Base-by-base conservation (phyloP, 2,113 vertebrate species). In the Syrrhaptes paradoxus region DNA sequence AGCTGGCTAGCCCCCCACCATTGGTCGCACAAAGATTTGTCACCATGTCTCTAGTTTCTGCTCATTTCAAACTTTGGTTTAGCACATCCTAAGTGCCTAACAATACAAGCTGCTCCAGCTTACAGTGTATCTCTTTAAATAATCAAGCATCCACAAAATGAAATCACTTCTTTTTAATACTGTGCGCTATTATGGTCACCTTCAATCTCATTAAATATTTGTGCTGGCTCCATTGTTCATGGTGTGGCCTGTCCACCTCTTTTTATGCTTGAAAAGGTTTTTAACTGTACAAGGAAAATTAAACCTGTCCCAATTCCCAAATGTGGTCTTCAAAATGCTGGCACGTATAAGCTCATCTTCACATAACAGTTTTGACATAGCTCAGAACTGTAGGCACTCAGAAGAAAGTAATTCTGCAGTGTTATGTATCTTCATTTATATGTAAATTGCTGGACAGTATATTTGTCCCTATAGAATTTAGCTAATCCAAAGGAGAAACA, bases 361-460 rank as follows among this genome's bases (percentile, higher is more conserved):
- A 25, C 31, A 4, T 46, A 79, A 58, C n/a, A 15, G 9, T 83
- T 73, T 80, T 90, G 80, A 78, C 70, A 38, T 15, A 75, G 24
- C 76, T 91, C 57, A 71, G 71, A 94, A 78, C 59, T 76, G 43
- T 73, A 62, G 88, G 57, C 78, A 77, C 84, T 68, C 49, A 62
- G 62, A 96, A 63, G 61, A 87, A 95, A 87, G 70, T 71, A 74
- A 43, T 63, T 86, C 79, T 85, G 34, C 38, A 34, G 38, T 41
- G 17, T 88, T 91, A 52, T 75, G 31, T 61, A 85, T 90, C 61
- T 55, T 97, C 90, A 93, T 96, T 96, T 94, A 59, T 58, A 89
- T 87, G 58, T 65, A 95, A 96, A 97, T 95, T 92, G 48, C 87
- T 71, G 66, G 43, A 74, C 25, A 55, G 34, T 70, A 6, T 85